These are phyloP conservation scores for Parnassius smintheus DNA, from an alignment of 2,888 invertebrate species.

Conservation along the genomic window DNA sequence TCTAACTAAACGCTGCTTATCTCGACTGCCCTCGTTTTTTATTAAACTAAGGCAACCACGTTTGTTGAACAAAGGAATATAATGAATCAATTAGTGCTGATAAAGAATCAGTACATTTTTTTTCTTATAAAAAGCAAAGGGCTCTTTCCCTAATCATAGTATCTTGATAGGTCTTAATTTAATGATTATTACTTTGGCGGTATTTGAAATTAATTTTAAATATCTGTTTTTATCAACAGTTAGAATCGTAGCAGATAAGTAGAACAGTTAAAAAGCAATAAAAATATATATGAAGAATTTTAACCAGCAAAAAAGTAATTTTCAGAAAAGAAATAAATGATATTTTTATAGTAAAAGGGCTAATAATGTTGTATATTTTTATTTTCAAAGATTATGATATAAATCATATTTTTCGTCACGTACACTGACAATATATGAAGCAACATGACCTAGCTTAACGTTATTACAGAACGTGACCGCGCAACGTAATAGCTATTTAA, in stretches of 20 bases:
- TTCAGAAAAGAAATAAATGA: no score
- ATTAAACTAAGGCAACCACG: conserved; percentile 16
- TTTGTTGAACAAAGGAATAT: conserved; percentile 8
- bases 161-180: no score
- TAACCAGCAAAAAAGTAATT: no score
- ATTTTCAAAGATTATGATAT: no score
- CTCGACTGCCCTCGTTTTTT: conserved; percentile 24
- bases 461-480: conserved; percentile 10
- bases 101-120: conserved; percentile 1
- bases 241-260: no score
- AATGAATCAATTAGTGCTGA: conserved; percentile 21
- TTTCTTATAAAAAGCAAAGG: background rate
- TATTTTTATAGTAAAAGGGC: no score
- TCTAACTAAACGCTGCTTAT: conserved; percentile 26
- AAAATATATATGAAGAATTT: no score
- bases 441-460: conserved; percentile 28
- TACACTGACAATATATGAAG: background rate
- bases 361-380: no score
- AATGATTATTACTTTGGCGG: no score
- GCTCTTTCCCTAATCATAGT: background rate
- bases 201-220: no score
- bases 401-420: background rate
- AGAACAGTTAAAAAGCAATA: no score
- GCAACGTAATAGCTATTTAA: background rate
- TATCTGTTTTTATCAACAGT: no score